Base-by-base conservation (phyloP, 2,888 invertebrate species). In the Agriopis marginaria region DNA sequence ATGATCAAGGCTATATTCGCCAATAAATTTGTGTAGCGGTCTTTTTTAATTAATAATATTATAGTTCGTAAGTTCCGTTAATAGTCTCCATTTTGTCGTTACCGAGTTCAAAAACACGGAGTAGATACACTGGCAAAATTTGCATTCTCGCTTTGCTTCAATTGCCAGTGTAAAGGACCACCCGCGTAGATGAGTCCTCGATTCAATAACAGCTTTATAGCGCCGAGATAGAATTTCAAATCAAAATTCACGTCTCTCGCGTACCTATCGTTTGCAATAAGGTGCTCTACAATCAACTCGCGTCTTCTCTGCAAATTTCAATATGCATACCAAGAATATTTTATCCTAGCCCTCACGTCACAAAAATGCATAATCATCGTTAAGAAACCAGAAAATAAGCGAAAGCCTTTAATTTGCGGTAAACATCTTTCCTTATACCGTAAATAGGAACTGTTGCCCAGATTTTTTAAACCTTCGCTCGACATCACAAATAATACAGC, bases 81-180 rank as follows among this genome's bases (percentile, higher is more conserved):
- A 82, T 78, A 79, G 80, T 79, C 81, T 82, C 79, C 79, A 81
- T 83, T 85, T 82, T 84, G 81, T 82, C 82, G 76, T 82, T 79
- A 79, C 79, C 77, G 80, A 83, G 87, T 89, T 88, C 86, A 89
- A 88, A 85, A 87, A 83, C 84, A 86, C 76, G 77, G 79, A 78
- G 80, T 83, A 87, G 87, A 84, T 86, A 87, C 86, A 87, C 86
- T 87, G 84, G 88, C 84, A 83, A 92, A 93, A 93, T 93, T 94
- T 92, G 92, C 93, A 93, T 93, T 92, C 91, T 86, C 86, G 90
- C 86, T 90, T 89, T 86, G 86, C 86, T 86, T 86, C 88, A 84
- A 86, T 86, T 88, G 86, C 86, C 85, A 87, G 86, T 86, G 87
- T 89, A 88, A 66, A 82, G 86, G 93, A 94, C 94, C 94, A 94